phyloP scores from a whole-genome alignment of 2,113 vertebrate genomes.

The Sarotherodon lohbergeri region DNA sequence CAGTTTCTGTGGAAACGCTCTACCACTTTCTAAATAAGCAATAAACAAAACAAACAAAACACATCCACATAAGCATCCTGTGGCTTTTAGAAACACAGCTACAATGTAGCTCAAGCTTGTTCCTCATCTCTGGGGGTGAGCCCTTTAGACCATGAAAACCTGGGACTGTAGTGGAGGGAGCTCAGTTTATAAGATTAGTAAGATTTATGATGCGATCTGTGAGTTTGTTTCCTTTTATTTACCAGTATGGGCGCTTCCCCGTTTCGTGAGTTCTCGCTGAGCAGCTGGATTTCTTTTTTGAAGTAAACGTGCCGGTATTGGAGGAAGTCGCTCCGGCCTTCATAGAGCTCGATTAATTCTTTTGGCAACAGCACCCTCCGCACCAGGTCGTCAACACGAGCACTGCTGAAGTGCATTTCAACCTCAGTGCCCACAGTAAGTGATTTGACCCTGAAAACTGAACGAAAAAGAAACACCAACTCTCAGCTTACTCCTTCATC shows the following conservation, averaged over 20 bases:
- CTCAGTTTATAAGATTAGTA: background rate
- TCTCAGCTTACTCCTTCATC: background rate
- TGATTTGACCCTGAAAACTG: slow-evolving; percentile 75
- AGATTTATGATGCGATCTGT: background rate
- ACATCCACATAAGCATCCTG: background rate
- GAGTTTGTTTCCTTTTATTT: background rate
- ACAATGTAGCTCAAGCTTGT: background rate
- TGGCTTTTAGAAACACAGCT: background rate
- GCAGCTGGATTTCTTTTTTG: slow-evolving; percentile 10
- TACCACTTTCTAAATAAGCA: slow-evolving; percentile 75
- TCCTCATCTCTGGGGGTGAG: background rate
- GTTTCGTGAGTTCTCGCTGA: background rate
- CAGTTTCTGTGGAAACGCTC: slow-evolving; percentile 82
- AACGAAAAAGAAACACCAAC: background rate
- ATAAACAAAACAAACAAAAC: background rate
- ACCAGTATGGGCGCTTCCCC: fast-evolving
- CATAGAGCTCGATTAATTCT: slow-evolving; percentile 76
- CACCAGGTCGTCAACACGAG: slow-evolving; percentile 70
- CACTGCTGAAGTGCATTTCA: slow-evolving; percentile 78
- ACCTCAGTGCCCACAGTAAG: slow-evolving; percentile 56
- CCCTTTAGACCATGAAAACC: background rate
- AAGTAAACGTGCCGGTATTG: slow-evolving; percentile 65
- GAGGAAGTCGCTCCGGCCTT: slow-evolving; percentile 78
- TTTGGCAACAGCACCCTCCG: slow-evolving; percentile 57
- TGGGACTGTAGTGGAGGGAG: background rate